Base-by-base conservation (phyloP, 2,888 invertebrate genomes). In the Netelia fuscicornis region DNA sequence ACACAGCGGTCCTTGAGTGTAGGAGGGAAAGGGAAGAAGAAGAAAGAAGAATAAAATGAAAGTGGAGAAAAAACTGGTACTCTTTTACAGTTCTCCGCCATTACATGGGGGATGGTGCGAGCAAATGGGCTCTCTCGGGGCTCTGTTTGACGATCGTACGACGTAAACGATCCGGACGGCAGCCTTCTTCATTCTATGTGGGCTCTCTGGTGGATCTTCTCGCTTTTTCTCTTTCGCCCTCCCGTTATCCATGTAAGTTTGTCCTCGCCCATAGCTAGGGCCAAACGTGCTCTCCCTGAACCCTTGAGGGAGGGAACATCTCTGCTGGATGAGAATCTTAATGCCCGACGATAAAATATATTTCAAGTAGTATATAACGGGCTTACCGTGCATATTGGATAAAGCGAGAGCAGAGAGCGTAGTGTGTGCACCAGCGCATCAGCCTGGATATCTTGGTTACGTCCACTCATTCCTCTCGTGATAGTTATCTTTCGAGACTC, bases 11-110 rank as follows among this genome's bases (percentile, higher is more conserved):
- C 68, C 65, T 30, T 42, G 71, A 70, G 67, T 25, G 60, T 64
- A 17, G n/a, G 54, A 30, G 48, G 30, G 54, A 48, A 76, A 17
- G 44, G 58, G 23, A 56, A 17, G 20, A 54, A 67, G 25, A 60
- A 77, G 58, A 67, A 42, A 62, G 64, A 77, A 84, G 72, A 58
- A 68, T 67, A 37, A 77, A 52, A 70, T 76, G 75, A 86, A 83
- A 83, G 83, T 78, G 65, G 83, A 80, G 44, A 75, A 84, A 81
- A 86, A 79, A 64, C 76, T 52, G 68, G 85, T 81, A 81, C 65
- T 67, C 86, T 87, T 87, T 88, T 87, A 85, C 86, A 86, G 85
- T 87, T 89, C 84, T 84, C 80, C 64, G 81, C 86, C 88, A 89
- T 89, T 88, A 87, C 86, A 83, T 60, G 83, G 64, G 62, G 78